Conservation (phyloP, 2,113 vertebrate genomes). For the Centropus bengalensis region DNA sequence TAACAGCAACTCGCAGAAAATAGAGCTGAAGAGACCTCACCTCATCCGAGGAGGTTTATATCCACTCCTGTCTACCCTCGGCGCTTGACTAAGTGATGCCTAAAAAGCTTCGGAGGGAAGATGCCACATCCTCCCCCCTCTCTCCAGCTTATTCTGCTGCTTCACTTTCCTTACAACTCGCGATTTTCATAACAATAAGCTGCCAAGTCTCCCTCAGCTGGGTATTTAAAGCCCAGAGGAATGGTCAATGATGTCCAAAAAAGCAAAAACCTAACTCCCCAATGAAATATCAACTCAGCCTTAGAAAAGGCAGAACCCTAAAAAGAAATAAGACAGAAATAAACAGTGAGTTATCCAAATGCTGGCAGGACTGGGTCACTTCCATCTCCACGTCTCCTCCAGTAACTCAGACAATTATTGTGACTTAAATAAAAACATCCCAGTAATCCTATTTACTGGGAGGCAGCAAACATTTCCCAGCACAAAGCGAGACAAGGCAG, state of each 20-base stretch:
- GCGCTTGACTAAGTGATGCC: rapidly evolving
- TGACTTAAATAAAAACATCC: neutral
- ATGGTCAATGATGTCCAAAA: neutral
- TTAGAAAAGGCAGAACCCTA: neutral
- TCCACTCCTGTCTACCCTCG: neutral
- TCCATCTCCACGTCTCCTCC: neutral
- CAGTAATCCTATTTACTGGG: neutral
- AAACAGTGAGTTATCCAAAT: neutral
- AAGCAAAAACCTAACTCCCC: neutral
- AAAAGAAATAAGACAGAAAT: neutral
- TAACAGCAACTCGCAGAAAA: neutral
- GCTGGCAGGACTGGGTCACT: neutral
- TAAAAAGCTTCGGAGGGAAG: neutral
- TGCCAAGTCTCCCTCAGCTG: neutral
- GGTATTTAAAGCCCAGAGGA: slow-evolving; percentile 5
- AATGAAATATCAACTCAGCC: neutral
- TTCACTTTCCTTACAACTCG: neutral
- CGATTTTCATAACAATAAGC: slow-evolving; percentile 35
- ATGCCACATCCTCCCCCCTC: neutral
- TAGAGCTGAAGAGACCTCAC: neutral
- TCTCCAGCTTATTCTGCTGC: neutral
- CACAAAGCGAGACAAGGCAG: neutral
- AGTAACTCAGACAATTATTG: neutral
- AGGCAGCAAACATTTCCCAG: neutral
- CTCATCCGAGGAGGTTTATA: neutral